Percentiles rank a stretch among this genome's conserved stretches.
Evolutionary conservation across 2,888 invertebrate species (phyloP).

Genomic region (Parapristionchus giblindavisi): DNA sequence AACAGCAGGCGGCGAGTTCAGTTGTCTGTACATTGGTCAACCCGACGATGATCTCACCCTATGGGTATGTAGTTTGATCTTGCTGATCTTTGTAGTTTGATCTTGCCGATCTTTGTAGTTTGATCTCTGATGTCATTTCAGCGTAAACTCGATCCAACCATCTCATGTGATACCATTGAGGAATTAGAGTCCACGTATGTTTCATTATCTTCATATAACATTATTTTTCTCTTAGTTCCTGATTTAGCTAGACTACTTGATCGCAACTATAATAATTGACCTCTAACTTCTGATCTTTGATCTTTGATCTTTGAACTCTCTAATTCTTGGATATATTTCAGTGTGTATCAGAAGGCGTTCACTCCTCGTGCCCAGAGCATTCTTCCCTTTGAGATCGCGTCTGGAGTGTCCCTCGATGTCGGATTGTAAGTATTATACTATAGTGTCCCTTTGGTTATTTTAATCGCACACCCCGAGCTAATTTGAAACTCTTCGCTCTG

Average conservation of each 20-base stretch:
- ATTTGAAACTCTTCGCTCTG: too few relatives aligned
- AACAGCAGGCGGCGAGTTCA: constrained; percentile 23
- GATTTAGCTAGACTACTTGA: too few relatives aligned
- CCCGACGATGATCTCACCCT: too few relatives aligned
- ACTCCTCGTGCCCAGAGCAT: constrained; percentile 44
- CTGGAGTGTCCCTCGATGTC: constrained; percentile 48
- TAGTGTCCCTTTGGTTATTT: too few relatives aligned
- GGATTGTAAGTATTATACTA: constrained; percentile 45
- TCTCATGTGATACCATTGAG: constrained; percentile 21
- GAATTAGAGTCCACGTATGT: constrained; percentile 27
- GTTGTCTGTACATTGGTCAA: constrained; percentile 24
- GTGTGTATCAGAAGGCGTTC: constrained; percentile 47
- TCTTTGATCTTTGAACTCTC: background rate
- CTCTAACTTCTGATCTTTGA: background rate
- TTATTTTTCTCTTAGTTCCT: background rate
- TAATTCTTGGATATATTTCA: background rate
- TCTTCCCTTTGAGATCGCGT: constrained; percentile 43
- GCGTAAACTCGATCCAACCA: constrained; percentile 17
- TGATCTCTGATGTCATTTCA: too few relatives aligned
- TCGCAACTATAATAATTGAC: background rate
- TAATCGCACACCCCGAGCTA: too few relatives aligned
- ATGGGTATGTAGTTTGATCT: too few relatives aligned
- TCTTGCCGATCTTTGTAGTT: too few relatives aligned
- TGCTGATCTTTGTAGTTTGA: too few relatives aligned
- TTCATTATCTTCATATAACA: background rate